Percentiles rank a stretch among this genome's conserved stretches.
These are phyloP conservation scores for Notolabrus celidotus DNA, from an alignment of 2,797 vertebrate genomes.

Conservation along the genomic window DNA sequence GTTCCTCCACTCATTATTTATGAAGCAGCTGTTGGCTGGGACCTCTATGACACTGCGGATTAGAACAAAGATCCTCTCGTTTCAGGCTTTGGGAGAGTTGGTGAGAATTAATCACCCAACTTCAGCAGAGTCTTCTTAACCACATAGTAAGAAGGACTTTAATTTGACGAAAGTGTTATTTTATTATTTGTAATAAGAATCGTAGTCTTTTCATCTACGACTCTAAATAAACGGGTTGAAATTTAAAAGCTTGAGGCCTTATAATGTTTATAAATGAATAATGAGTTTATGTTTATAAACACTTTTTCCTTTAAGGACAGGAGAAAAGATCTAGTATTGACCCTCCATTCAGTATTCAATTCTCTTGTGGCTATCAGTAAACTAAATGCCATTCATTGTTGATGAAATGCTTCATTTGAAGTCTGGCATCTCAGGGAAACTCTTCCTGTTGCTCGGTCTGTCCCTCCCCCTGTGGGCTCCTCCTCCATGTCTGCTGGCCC, in stretches of 20 bases:
- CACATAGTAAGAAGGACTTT: background rate
- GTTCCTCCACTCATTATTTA: constrained; percentile 27
- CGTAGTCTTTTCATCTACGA: background rate
- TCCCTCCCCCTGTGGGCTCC: constrained; percentile 46
- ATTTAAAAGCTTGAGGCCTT: background rate
- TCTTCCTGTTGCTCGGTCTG: constrained; percentile 70
- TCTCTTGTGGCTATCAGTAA: constrained; percentile 20
- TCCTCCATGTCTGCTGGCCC: constrained; percentile 67
- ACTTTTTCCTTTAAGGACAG: constrained; percentile 2
- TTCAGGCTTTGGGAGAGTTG: constrained; percentile 15
- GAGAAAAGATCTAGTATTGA: background rate
- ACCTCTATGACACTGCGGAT: constrained; percentile 4
- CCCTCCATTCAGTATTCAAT: background rate
- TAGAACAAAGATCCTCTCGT: constrained; percentile 1
- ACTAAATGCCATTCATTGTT: constrained; percentile 34
- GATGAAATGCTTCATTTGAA: constrained; percentile 64
- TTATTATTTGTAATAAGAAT: background rate
- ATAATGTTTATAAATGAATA: background rate
- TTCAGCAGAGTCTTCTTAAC: background rate
- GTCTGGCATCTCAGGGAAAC: constrained; percentile 67
- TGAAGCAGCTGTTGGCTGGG: constrained; percentile 18
- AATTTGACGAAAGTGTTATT: background rate
- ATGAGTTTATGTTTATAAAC: background rate
- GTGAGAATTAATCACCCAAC: constrained; percentile 4
- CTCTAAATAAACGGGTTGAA: background rate